A percentile compares a stretch with the other conserved stretches of the same genome.
phyloP scores from a whole-genome alignment of 1,140 invertebrate species.

The Triops longicaudatus region DNA sequence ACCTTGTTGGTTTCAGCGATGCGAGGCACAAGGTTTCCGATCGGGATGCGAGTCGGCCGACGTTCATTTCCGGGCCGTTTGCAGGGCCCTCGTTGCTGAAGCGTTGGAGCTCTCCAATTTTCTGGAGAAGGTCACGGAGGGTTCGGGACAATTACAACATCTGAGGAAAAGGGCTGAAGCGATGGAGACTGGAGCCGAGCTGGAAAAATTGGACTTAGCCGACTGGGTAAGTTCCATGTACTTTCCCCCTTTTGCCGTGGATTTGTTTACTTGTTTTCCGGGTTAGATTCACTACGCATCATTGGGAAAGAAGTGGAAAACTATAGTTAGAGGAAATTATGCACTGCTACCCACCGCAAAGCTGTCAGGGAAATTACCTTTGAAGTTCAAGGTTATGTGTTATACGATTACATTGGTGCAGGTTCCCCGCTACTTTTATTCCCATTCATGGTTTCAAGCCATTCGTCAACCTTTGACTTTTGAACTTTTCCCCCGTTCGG shows the following conservation, averaged over 20 bases:
- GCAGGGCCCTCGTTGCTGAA: constrained; percentile 80
- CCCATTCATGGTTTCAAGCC: background rate
- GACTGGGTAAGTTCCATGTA: constrained; percentile 63
- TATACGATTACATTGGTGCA: background rate
- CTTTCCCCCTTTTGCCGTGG: background rate
- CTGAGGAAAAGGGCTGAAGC: constrained; percentile 13
- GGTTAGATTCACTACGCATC: background rate
- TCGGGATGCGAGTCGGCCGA: constrained; percentile 49
- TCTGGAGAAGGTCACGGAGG: constrained; percentile 60
- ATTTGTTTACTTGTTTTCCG: background rate
- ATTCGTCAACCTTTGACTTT: constrained; percentile 15
- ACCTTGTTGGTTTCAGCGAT: constrained; percentile 1
- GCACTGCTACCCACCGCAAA: background rate
- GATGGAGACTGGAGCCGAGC: constrained; percentile 42
- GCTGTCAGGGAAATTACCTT: background rate
- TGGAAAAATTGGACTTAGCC: constrained; percentile 68
- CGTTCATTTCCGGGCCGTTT: constrained; percentile 81
- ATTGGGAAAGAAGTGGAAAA: background rate
- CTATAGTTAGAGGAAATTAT: background rate
- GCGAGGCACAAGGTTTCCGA: constrained; percentile 18
- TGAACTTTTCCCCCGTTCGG: background rate
- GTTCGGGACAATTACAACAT: constrained; percentile 22
- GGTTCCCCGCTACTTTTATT: background rate
- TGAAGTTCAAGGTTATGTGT: constrained; percentile 2
- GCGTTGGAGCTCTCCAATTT: constrained; percentile 80